Base-by-base conservation (phyloP, 1,140 invertebrate genomes). In the Agrypnia vestita region DNA sequence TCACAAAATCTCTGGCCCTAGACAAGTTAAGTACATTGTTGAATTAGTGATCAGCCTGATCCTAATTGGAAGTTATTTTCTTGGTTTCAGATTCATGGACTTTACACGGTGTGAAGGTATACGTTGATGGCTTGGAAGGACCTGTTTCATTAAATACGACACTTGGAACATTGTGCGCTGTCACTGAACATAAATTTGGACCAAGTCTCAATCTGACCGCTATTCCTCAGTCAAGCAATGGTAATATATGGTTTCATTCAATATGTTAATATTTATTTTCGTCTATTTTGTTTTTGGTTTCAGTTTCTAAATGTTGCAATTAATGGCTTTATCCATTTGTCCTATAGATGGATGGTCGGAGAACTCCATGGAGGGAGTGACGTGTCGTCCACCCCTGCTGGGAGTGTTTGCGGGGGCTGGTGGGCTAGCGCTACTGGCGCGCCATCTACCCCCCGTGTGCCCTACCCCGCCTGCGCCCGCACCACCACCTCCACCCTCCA, bases 351-450 rank as follows among this genome's bases (percentile, higher is more conserved):
- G 75, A 1, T 74, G 71, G 71, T 74, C 71, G 17, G 75, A 76
- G 12, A 67, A 76, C 53, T 62, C 75, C 9, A 13, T 76, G 19
- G 64, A 86, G 84, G 85, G 84, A 35, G 71, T 15, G 84, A 84
- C 71, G 84, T 84, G 86, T 86, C 79, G 85, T 55, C 85, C 87
- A 44, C 85, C 88, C 1, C 87, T 95, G 7, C 89, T 97, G 79
- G 93, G 96, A 82, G 93, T 96, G 47, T 97, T 97, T 86, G 96
- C 95, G 51, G 92, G 92, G 56, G 93, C 94, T 61, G 96, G 96
- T 43, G 96, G 97, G n/a, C 89, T 98, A 59, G 96, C 95, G 6
- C 89, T 97, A 21, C 87, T 98, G 15, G 96, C 97, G 0, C 94
- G 95, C 83, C 95, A 97, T 84, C 89, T 98, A 84, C 96, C 96